Evolutionary conservation across 2,888 invertebrate genomes (phyloP).

Genomic region (Drosophila subsilvestris): DNA sequence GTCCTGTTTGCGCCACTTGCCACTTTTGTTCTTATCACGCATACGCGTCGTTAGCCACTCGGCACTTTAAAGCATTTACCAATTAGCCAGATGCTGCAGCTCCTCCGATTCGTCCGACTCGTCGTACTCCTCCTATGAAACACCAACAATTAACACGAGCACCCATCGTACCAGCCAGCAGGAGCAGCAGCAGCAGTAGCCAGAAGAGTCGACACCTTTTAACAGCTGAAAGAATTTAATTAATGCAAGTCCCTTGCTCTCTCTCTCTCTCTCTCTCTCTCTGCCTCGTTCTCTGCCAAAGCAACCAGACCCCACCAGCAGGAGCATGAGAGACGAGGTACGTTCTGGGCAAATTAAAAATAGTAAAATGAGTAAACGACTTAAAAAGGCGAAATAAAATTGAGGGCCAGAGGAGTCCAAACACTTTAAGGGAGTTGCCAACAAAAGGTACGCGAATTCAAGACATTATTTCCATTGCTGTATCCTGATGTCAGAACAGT

Average conservation of each 20-base stretch:
- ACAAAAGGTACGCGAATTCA: too few relatives aligned
- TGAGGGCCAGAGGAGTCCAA: neutral
- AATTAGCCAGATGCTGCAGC: conserved; percentile 46
- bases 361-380: conserved; percentile 27
- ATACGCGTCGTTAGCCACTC: conserved; percentile 48
- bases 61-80: conserved; percentile 50
- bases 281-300: neutral
- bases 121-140: conserved; percentile 1
- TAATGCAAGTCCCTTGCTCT: conserved; percentile 71
- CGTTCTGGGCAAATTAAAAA: conserved; percentile 29
- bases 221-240: conserved; percentile 70
- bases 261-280: conserved; percentile 28
- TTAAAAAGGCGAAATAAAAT: conserved; percentile 17
- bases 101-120: neutral
- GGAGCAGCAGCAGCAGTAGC: conserved; percentile 22
- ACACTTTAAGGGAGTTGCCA: too few relatives aligned
- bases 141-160: conserved; percentile 7
- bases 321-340: conserved; percentile 11
- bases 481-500: too few relatives aligned
- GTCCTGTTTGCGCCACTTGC: conserved; percentile 11
- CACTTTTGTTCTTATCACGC: conserved; percentile 41
- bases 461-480: too few relatives aligned
- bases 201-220: conserved; percentile 55
- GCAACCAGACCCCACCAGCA: neutral
- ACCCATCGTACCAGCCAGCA: conserved; percentile 1